A percentile compares a stretch with the other conserved stretches of the same genome.
Evolutionary conservation across 2,888 invertebrate species (phyloP).

Genomic region (Eilema sororculum): DNA sequence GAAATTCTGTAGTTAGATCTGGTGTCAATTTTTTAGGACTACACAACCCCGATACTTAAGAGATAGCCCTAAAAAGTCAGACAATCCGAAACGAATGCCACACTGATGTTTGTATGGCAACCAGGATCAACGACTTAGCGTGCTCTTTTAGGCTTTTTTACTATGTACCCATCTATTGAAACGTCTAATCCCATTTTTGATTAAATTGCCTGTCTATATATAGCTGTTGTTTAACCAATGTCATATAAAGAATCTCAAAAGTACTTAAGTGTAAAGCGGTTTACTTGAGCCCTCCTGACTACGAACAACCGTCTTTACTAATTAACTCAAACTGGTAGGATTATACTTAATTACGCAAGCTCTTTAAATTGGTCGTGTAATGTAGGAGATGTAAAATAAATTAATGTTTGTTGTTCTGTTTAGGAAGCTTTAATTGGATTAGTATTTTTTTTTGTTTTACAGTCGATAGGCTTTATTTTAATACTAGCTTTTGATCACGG

Average conservation of each 20-base stretch:
- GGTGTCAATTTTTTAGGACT: too few species aligned
- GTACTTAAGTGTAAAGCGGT: conserved; percentile 20
- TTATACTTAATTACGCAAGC: conserved; percentile 58
- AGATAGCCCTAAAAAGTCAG: too few species aligned
- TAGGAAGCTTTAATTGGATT: background rate
- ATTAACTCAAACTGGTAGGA: conserved; percentile 60
- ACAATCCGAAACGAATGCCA: too few species aligned
- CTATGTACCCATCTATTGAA: background rate
- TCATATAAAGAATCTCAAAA: conserved; percentile 5
- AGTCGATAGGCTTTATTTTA: background rate
- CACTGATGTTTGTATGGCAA: too few species aligned
- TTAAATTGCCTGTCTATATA: background rate
- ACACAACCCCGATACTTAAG: too few species aligned
- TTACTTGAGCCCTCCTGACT: conserved; percentile 31
- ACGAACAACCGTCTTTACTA: conserved; percentile 45
- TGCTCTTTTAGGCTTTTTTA: too few species aligned
- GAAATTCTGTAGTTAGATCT: too few species aligned
- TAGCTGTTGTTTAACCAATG: background rate
- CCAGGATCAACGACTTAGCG: too few species aligned
- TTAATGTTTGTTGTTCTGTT: conserved; percentile 30
- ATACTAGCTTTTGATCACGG: too few species aligned
- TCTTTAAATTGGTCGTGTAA: conserved; percentile 58
- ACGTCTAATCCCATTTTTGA: background rate
- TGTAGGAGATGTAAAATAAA: conserved; percentile 34
- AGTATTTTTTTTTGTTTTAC: background rate